Base-by-base conservation (phyloP, 2,797 vertebrate genomes). In the Sebastes diaconus region DNA sequence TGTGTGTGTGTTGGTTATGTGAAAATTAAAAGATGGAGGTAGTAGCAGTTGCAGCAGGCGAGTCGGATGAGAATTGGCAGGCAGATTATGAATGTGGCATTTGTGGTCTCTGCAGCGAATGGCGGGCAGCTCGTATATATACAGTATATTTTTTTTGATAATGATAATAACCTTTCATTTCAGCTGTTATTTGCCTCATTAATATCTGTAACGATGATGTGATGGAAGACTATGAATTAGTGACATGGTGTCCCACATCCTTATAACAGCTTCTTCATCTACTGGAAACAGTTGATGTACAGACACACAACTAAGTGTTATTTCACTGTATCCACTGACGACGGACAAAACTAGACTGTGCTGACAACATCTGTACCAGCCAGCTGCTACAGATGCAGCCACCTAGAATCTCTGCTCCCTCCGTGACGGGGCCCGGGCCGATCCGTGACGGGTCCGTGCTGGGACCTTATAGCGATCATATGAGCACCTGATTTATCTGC, bases 11-110 rank as follows among this genome's bases (percentile, higher is more conserved):
- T 68, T 52, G 52, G 30, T 68, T 73, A 59, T 42, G 29, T 60
- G 73, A 25, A 67, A 73, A 60, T 69, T 39, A 73, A 55, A 46
- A 42, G 20, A 27, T 16, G 18, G 30, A 10, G 18, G 34, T 39
- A 54, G 58, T 8, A n/a, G 10, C 74, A 57, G 54, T 59, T 61
- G 77, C 27, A 9, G 68, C 82, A 84, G 78, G 87, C 87, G 89
- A 88, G 84, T 88, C 80, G 92, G 93, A 94, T 93, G 81, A 83
- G 85, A 94, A 93, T 92, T 89, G 89, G 90, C 93, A 93, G 88
- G 81, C 81, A 91, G 90, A 93, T 94, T 92, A 93, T 92, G 80
- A 80, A 92, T 77, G 90, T 92, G 91, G 88, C 88, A 89, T 93
- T 92, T 89, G 69, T 85, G 89, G 78, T 88, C 83, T 79, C 81